Evolutionary conservation across 30 jellyfish, hydroid and myxozoan species (phyloP).

Genomic region (Aurelia coerulea): DNA sequence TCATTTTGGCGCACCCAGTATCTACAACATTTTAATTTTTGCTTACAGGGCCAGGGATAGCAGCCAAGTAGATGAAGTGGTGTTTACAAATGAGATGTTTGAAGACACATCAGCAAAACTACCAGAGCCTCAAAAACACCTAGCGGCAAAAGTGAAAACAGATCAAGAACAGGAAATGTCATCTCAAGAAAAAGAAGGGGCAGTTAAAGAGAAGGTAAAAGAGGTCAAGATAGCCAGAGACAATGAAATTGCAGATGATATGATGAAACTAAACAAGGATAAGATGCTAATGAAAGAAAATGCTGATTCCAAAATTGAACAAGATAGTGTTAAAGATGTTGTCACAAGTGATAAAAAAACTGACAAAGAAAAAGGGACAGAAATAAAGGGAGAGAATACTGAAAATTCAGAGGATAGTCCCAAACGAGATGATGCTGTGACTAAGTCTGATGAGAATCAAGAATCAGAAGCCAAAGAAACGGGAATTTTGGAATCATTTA

Average conservation of each 20-base stretch:
- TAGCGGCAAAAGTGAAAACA: neutral
- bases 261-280: neutral
- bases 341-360: neutral
- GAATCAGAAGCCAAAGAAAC: slow-evolving; percentile 22
- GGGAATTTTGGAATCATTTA: slow-evolving; percentile 78
- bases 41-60: neutral
- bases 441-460: neutral
- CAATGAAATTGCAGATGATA: neutral
- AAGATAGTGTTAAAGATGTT: neutral
- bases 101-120: neutral
- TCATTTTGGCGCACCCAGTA: too few relatives aligned
- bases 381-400: neutral
- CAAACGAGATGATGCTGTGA: neutral
- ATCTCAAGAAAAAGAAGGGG: too few relatives aligned
- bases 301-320: neutral
- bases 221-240: too few relatives aligned
- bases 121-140: neutral
- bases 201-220: neutral
- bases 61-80: slow-evolving; percentile 23
- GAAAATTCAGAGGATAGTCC: neutral
- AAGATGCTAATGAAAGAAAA: neutral
- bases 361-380: neutral
- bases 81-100: neutral
- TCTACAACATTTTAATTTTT: too few relatives aligned
- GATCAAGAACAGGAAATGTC: neutral